Evolutionary conservation across 2,113 vertebrate genomes (phyloP), one percentile per base, ranked within the genome.

Genomic region (Maccullochella peelii): DNA sequence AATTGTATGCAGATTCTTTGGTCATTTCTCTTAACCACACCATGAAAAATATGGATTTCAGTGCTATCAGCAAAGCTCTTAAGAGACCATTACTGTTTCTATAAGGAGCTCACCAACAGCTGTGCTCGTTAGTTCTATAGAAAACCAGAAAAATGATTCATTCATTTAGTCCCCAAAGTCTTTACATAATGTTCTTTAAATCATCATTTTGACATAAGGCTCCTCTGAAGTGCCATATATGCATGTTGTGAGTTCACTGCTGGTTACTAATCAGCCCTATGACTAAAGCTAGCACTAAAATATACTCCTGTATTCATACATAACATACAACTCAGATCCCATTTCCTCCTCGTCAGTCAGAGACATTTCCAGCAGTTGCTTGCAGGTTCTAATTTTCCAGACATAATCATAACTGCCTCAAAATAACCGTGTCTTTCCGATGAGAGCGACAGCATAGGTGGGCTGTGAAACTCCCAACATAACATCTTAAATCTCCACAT

Each of bases 401-500:
- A 75, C 21, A 23, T 38, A 36, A 52, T 72, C 42, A 65, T 25
- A 25, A 30, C 47, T n/a, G 18, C 59, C 40, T 87, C 10, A 55
- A 75, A 78, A 85, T 89, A 84, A 59, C 61, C 1, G 18, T 1
- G 23, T 63, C 4, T 44, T 33, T 33, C 5, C 59, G 33, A 10
- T 1, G 6, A 63, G 84, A 58, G 54, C 4, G 52, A 70, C 61
- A 44, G 67, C 27, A 57, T 6, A 70, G 62, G 81, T 73, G 70
- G 76, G 82, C 76, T 40, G 79, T n/a, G 25, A 55, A 79, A 62
- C 69, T 72, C 83, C 44, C 14, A 21, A 15, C 16, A 38, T 38
- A 72, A 66, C 77, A 73, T 83, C 50, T 76, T 65, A 52, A 23
- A 82, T 62, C 57, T 57, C 77, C 30, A 47, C 69, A 23, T 50